phyloP scores from a whole-genome alignment of 2,797 vertebrate species.

The Podargus strigoides region DNA sequence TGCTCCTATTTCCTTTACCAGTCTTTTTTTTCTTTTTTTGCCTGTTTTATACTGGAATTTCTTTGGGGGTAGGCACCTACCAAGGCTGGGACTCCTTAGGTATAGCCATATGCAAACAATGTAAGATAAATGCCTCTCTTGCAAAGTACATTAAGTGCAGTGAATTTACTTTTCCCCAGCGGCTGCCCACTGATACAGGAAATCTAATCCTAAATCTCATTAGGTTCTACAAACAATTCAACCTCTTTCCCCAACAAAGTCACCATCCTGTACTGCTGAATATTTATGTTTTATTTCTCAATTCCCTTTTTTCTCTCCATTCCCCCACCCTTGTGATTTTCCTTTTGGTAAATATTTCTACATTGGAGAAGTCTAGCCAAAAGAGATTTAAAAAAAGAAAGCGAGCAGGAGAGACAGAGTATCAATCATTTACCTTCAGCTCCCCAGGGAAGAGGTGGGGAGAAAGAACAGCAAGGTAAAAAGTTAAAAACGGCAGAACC shows the following conservation, averaged over 20 bases:
- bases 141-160: slow-evolving; percentile 32
- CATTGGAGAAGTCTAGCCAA: slow-evolving; percentile 23
- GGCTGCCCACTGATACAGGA: slow-evolving; percentile 62
- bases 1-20: not conserved
- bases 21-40: not conserved
- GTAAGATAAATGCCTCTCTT: slow-evolving; percentile 22
- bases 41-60: not conserved
- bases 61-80: not conserved
- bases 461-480: slow-evolving; percentile 67
- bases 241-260: slow-evolving; percentile 48
- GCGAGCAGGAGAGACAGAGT: slow-evolving; percentile 4
- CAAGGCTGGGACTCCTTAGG: not conserved
- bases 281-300: slow-evolving; percentile 58
- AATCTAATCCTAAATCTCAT: slow-evolving; percentile 62
- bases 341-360: slow-evolving; percentile 66
- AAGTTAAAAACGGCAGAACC: slow-evolving; percentile 62
- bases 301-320: not conserved
- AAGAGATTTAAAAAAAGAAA: slow-evolving; percentile 47
- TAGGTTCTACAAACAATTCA: slow-evolving; percentile 57
- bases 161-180: slow-evolving; percentile 54
- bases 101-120: not conserved
- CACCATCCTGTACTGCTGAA: slow-evolving; percentile 33
- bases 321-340: slow-evolving; percentile 3
- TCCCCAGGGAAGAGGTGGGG: slow-evolving; percentile 56
- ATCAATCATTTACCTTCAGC: slow-evolving; percentile 59